Conservation (phyloP, 2,113 vertebrate genomes). For the Myiagra hebetior region DNA sequence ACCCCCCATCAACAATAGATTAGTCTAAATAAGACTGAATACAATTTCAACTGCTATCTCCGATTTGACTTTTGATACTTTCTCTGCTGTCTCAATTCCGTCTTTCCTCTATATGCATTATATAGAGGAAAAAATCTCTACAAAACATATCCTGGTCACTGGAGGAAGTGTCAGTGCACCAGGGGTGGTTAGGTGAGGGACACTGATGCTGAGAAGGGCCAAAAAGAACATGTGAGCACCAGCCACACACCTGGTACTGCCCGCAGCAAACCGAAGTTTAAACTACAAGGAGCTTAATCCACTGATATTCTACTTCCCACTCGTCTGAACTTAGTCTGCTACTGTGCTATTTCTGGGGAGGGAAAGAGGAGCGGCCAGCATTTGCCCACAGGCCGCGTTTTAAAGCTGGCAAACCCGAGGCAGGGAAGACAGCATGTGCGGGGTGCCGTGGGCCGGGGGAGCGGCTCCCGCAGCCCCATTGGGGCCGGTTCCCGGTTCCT, state of each 20-base stretch:
- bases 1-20: rapidly evolving
- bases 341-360: background rate
- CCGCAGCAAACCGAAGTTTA: background rate
- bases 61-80: background rate
- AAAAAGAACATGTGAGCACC: background rate
- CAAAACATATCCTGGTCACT: background rate
- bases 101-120: too few relatives aligned
- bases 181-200: background rate
- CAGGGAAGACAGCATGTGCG: rapidly evolving
- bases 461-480: rapidly evolving
- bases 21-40: background rate
- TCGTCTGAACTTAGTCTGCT: background rate
- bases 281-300: background rate
- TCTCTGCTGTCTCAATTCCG: background rate
- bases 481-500: too few relatives aligned
- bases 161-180: background rate
- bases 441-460: too few relatives aligned
- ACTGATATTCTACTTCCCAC: background rate
- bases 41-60: background rate
- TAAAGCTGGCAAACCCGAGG: background rate
- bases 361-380: background rate
- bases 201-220: background rate
- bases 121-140: too few relatives aligned
- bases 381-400: background rate
- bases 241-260: background rate